phyloP scores from a whole-genome alignment of 2,113 vertebrate genomes.

The Dicerorhinus sumatrensis region DNA sequence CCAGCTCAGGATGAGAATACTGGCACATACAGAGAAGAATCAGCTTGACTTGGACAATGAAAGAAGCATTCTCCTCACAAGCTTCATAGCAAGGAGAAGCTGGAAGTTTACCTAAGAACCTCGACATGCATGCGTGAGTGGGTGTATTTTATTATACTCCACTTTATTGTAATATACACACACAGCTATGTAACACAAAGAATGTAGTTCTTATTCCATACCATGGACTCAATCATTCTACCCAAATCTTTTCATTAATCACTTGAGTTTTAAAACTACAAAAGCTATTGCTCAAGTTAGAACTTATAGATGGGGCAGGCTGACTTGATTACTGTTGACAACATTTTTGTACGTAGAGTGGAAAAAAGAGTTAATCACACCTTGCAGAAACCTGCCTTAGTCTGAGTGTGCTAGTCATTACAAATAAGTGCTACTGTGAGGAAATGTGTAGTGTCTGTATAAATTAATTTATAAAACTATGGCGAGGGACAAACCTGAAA shows the following conservation, averaged over 20 bases:
- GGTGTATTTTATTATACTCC: not conserved
- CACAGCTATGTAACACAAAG: not conserved
- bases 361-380: not conserved
- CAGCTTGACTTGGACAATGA: not conserved
- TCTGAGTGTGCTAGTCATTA: not conserved
- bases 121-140: not conserved
- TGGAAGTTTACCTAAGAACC: not conserved
- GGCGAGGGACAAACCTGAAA: not conserved
- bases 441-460: not conserved
- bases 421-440: not conserved
- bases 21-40: not conserved
- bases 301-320: not conserved
- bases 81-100: not conserved
- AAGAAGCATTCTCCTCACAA: not conserved
- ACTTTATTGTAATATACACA: not conserved
- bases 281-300: not conserved
- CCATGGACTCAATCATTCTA: not conserved
- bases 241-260: not conserved
- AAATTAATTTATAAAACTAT: conserved; percentile 18
- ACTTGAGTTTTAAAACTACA: not conserved
- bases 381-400: not conserved
- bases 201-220: not conserved
- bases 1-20: not conserved
- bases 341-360: not conserved
- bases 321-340: not conserved